Percentiles rank a stretch among this genome's conserved stretches.
phyloP scores from a whole-genome alignment of 2,888 invertebrate species.

The Drosophila peninsularis region DNA sequence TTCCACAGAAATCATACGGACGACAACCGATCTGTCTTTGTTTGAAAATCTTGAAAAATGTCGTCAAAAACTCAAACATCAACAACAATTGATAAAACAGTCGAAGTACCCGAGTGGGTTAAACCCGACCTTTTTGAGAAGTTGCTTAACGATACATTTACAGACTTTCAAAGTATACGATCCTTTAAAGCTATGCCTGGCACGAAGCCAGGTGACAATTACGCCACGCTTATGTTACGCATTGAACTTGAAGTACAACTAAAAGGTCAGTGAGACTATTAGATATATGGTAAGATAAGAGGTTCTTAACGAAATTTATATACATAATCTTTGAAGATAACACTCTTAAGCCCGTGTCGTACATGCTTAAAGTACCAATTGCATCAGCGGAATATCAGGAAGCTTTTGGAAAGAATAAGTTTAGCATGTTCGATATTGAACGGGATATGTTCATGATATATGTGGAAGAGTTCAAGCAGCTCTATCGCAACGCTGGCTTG shows the following conservation, averaged over 20 bases:
- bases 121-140: constrained; percentile 55
- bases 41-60: constrained; percentile 4
- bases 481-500: constrained; percentile 53
- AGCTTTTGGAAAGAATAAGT: constrained; percentile 27
- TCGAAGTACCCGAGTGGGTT: constrained; percentile 61
- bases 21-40: neutral
- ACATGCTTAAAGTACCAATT: constrained; percentile 47
- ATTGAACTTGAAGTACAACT: constrained; percentile 67
- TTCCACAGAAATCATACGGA: neutral
- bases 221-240: constrained; percentile 75
- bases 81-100: neutral
- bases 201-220: constrained; percentile 76
- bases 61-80: constrained; percentile 7
- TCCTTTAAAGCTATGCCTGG: constrained; percentile 62
- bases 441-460: constrained; percentile 59
- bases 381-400: constrained; percentile 30
- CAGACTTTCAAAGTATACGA: constrained; percentile 47
- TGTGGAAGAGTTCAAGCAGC: constrained; percentile 56
- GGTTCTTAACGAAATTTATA: neutral
- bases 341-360: constrained; percentile 24
- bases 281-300: neutral
- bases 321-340: constrained; percentile 19
- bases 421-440: constrained; percentile 64
- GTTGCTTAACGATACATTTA: constrained; percentile 47
- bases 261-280: constrained; percentile 40